Base-by-base conservation (phyloP, 1,140 invertebrate species). In the Chrysopa pallens region DNA sequence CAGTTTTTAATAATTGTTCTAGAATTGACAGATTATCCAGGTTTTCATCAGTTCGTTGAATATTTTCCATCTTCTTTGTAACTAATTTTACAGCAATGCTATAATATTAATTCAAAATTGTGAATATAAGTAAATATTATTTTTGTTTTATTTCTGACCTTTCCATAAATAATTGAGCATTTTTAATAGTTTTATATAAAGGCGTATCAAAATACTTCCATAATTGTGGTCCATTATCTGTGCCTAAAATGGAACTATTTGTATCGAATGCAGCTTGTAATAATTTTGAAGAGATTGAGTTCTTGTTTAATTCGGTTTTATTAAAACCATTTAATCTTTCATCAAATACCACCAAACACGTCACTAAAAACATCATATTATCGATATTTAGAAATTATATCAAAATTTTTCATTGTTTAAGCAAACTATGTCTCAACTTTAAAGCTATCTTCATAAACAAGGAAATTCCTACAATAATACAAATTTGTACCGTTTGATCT, bases 191-290 rank as follows among this genome's bases (percentile, higher is more conserved):
- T 43, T 64, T 74, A 52, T 84, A 91, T 5, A 77, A 54, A 0
- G 79, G 76, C 0, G 84, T 89, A 29, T 78, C 64, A 44, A 83
- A 73, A 47, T 66, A 68, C 41, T 64, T 66, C 84, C 84, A 89
- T 1, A 88, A 54, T 36, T 70, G 72, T 8, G 75, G 61, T 7
- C 80, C 78, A 55, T 84, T 80, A 54, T 93, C 88, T 0, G 84
- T 74, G 52, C 69, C 72, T 40, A 86, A 63, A 14, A 82, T 78
- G 13, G 64, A 70, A 49, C 64, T 66, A 51, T 89, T 89, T 6
- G 80, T 78, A 2, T 64, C 61, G 36, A 78, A 72, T 1, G 84
- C 78, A 8, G 84, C 74, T 6, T 73, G 46, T 42, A 91, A 82
- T 8, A 87, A 61, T 53, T 66, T 73, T 1, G 75, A 72, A 38